Conservation (phyloP, 2,113 vertebrate species). For the Eleginops maclovinus region DNA sequence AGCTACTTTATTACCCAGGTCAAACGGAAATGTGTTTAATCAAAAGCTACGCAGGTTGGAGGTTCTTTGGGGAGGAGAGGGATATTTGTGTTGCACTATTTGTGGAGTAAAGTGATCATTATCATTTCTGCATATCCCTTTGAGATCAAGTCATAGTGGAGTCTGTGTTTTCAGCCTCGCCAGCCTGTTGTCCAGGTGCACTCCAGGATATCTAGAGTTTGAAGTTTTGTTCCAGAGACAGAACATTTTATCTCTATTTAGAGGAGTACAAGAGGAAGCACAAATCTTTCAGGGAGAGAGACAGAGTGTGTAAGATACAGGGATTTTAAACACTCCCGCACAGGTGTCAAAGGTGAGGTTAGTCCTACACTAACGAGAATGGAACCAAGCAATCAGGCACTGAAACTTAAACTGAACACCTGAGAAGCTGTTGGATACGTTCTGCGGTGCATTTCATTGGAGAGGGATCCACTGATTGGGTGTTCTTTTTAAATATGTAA, state of each 20-base stretch:
- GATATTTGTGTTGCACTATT: too few relatives aligned
- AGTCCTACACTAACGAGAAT: not conserved
- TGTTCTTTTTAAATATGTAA: not conserved
- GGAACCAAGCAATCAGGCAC: not conserved
- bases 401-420: slow-evolving; percentile 10
- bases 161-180: too few relatives aligned
- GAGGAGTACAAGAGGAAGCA: too few relatives aligned
- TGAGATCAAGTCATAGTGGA: too few relatives aligned
- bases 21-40: not conserved
- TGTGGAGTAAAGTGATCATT: too few relatives aligned
- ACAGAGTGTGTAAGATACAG: not conserved
- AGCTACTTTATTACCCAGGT: not conserved
- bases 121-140: too few relatives aligned
- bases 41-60: too few relatives aligned
- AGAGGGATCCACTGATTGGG: not conserved
- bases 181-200: too few relatives aligned
- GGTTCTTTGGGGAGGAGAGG: too few relatives aligned
- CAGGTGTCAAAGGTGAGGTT: slow-evolving; percentile 15
- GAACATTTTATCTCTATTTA: not conserved
- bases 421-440: too few relatives aligned
- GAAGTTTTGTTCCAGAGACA: not conserved
- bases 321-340: not conserved
- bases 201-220: too few relatives aligned
- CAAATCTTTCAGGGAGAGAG: not conserved
- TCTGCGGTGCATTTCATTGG: too few relatives aligned